Conservation (phyloP, 2,888 invertebrate species). For the Endotricha flammealis region DNA sequence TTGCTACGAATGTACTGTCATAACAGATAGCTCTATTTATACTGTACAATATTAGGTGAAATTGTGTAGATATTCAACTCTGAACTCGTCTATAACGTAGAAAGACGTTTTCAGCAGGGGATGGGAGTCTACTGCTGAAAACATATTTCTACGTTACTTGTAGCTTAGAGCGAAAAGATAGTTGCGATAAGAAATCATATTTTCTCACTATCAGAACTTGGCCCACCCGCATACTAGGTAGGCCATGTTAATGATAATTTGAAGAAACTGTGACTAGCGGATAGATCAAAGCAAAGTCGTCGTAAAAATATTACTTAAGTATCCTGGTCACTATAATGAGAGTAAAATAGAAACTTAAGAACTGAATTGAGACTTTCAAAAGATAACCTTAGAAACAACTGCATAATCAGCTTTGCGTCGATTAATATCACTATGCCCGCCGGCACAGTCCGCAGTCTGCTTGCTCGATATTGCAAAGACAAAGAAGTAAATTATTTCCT, state of each 20-base stretch:
- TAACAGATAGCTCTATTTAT: too few species aligned
- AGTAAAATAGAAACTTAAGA: conserved; percentile 24
- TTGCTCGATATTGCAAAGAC: conserved; percentile 63
- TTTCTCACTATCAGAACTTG: neutral
- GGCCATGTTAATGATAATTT: conserved; percentile 1
- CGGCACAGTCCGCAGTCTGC: conserved; percentile 36
- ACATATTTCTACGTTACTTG: too few species aligned
- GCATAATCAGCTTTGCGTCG: conserved; percentile 72
- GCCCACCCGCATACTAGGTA: conserved; percentile 5
- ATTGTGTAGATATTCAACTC: too few species aligned
- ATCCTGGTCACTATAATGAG: neutral
- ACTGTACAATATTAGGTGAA: too few species aligned
- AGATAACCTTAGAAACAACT: conserved; percentile 51
- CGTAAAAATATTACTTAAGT: neutral
- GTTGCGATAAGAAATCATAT: neutral
- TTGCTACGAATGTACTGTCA: neutral
- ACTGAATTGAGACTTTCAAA: conserved; percentile 45
- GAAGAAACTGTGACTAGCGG: too few species aligned
- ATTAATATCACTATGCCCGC: conserved; percentile 67
- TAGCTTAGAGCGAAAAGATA: too few species aligned
- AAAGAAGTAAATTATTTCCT: conserved; percentile 74
- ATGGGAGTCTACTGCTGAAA: too few species aligned
- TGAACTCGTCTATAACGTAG: too few species aligned
- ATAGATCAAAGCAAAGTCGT: neutral
- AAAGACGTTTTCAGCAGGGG: too few species aligned